Evolutionary conservation across 2,113 vertebrate genomes (phyloP), one percentile per base, ranked within the genome.

Genomic region (Neodontobutis hainanensis): DNA sequence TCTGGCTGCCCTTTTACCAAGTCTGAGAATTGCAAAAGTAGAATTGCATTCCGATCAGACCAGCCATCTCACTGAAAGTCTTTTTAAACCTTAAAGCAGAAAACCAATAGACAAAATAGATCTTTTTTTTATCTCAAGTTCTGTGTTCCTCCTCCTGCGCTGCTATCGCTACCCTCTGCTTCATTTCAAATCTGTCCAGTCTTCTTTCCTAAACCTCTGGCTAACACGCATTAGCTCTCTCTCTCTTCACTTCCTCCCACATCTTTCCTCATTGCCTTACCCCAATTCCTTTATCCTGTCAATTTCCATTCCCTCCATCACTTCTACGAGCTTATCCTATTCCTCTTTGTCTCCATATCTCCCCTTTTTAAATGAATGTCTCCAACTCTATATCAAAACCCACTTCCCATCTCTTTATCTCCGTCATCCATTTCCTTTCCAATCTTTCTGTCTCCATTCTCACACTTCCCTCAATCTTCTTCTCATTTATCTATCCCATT

Each of bases 351-450:
- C 68, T 78, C 45, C 53, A 55, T 65, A 49, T 61, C 73, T 34
- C n/a, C 51, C 42, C 43, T 70, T 65, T 57, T 61, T 69, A 57
- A 72, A 73, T 84, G 71, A 70, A 81, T 80, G 68, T 58, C 45
- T n/a, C 60, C 48, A 68, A 61, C 61, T 68, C 65, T 77, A 53
- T 43, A 74, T 76, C 52, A 65, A 57, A 66, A 19, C 56, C 52
- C 0, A 5, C 58, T 36, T n/a, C 55, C 64, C 68, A 55, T 74
- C 52, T 67, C 60, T 61, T 63, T 71, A 68, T 82, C 67, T 53
- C 11, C 7, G 36, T 56, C 77, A 72, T 78, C 71, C 60, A 71
- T 86, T 76, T 10, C 47, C 64, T 19, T 27, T 45, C 50, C 58
- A n/a, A 36, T 67, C 50, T 66, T 46, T 73, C 59, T 19, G 14